Evolutionary conservation across 2,888 invertebrate species (phyloP).

Genomic region (Ypsolopha scabrella): DNA sequence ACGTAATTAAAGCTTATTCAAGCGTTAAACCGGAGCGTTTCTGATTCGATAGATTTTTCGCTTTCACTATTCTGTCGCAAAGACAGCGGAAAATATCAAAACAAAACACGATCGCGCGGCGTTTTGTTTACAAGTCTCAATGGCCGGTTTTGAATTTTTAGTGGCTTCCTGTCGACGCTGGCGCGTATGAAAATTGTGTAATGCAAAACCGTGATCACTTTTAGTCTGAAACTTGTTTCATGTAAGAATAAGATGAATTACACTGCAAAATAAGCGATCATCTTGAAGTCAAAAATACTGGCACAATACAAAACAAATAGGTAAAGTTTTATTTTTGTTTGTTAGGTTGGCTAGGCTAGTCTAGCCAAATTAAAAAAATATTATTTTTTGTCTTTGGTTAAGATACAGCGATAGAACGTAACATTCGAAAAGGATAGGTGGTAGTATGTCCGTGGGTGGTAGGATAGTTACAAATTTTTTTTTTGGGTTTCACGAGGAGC

Average conservation of each 20-base stretch:
- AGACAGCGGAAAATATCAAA: slow-evolving; percentile 6
- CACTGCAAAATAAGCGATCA: not conserved
- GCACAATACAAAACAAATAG: not conserved
- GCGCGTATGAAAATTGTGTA: not conserved
- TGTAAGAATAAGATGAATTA: not conserved
- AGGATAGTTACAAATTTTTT: too few species aligned
- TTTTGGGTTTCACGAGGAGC: too few species aligned
- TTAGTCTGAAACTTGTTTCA: not conserved
- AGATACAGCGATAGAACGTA: not conserved
- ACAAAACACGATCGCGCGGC: slow-evolving; percentile 24
- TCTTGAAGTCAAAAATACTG: not conserved
- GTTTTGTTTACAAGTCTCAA: slow-evolving; percentile 10
- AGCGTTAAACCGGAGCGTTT: not conserved
- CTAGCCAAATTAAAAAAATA: not conserved
- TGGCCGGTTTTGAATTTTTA: slow-evolving; percentile 1
- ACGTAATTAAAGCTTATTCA: not conserved
- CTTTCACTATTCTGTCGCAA: slow-evolving; percentile 1
- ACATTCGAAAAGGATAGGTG: not conserved
- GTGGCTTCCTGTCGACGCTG: not conserved
- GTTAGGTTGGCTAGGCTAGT: not conserved
- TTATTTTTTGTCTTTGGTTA: too few species aligned
- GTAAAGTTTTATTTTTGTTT: not conserved
- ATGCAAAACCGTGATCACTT: not conserved
- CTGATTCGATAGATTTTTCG: not conserved
- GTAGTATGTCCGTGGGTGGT: too few species aligned